Conservation (phyloP, 2,113 vertebrate genomes). For the Panthera tigris region DNA sequence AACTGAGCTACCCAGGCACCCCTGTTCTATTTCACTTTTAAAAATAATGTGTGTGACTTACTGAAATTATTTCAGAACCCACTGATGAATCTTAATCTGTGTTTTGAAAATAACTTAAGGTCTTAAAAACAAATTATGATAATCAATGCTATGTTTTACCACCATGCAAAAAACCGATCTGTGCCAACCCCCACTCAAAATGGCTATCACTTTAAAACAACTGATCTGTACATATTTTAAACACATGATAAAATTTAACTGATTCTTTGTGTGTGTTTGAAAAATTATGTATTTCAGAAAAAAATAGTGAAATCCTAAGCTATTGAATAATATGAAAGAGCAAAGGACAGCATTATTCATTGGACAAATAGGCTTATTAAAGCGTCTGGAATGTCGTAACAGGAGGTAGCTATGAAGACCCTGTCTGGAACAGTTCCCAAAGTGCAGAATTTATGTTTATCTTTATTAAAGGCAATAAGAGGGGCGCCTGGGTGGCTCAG, state of each 20-base stretch:
- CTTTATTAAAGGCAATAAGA: not conserved
- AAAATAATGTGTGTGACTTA: not conserved
- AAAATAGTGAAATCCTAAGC: constrained; percentile 25
- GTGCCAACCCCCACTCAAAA: not conserved
- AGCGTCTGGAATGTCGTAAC: not conserved
- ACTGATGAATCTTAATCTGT: not conserved
- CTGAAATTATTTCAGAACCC: not conserved
- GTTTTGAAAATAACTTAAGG: not conserved
- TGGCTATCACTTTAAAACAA: not conserved
- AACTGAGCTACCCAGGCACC: too few species aligned
- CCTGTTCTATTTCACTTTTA: not conserved
- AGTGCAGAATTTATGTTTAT: not conserved
- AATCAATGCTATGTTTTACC: not conserved
- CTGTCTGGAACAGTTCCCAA: not conserved
- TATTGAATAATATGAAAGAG: not conserved
- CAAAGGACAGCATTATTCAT: constrained; percentile 25
- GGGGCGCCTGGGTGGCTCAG: too few species aligned
- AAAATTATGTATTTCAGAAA: constrained; percentile 40
- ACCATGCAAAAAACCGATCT: not conserved
- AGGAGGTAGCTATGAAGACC: not conserved
- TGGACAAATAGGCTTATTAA: constrained; percentile 31
- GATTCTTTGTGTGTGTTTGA: not conserved
- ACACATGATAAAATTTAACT: not conserved
- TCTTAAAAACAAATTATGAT: not conserved
- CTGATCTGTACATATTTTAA: not conserved